A percentile compares a stretch with the other conserved stretches of the same genome.
phyloP scores from a whole-genome alignment of 2,113 vertebrate genomes.

The Prinia subflava region DNA sequence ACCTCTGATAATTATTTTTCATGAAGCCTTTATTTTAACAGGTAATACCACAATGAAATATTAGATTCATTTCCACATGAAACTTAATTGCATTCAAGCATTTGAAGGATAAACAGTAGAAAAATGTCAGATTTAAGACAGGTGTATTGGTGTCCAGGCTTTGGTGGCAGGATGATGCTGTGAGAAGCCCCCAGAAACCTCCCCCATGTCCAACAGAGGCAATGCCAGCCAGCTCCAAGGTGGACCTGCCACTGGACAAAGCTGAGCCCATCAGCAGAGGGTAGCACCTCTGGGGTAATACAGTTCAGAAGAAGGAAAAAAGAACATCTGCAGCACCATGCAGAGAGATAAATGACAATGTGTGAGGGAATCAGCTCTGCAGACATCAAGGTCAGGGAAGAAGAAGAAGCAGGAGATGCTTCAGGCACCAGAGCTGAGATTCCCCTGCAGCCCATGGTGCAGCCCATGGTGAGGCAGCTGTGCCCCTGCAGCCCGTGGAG shows the following conservation, averaged over 20 bases:
- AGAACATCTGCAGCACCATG: not conserved
- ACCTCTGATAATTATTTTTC: not conserved
- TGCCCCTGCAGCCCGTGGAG: too few species aligned
- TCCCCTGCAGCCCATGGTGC: not conserved
- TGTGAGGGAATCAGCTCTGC: not conserved
- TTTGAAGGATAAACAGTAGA: not conserved
- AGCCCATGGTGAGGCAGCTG: too few species aligned
- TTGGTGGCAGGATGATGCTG: not conserved
- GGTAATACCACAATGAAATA: not conserved
- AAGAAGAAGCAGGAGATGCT: not conserved
- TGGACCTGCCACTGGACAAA: not conserved
- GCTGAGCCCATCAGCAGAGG: not conserved
- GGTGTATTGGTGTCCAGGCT: not conserved
- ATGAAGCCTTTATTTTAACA: not conserved
- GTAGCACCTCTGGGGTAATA: not conserved
- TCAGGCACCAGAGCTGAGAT: not conserved
- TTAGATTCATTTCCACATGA: not conserved
- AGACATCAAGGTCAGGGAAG: not conserved
- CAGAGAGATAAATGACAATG: not conserved
- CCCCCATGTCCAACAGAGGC: fast-evolving
- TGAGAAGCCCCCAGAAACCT: not conserved
- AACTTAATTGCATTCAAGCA: not conserved
- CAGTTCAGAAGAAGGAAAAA: fast-evolving
- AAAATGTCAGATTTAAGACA: not conserved
- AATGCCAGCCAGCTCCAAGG: not conserved